Base-by-base conservation (phyloP, 2,888 invertebrate species). In the Drosophila affinis region DNA sequence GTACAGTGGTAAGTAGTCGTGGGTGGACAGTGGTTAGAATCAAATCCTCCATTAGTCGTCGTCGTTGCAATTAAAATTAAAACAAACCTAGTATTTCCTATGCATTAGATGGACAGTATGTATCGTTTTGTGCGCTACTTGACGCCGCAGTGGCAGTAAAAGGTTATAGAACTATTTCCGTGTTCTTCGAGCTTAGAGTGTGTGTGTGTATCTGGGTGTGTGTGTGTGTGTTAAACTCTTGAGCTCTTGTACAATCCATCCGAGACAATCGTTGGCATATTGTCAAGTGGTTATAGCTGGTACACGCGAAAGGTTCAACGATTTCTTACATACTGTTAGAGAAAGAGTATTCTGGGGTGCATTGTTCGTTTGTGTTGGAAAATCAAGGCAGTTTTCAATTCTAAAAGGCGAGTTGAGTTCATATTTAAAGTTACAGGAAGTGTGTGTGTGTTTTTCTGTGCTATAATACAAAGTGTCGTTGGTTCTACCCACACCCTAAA, bases 11-110 rank as follows among this genome's bases (percentile, higher is more conserved):
- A 70, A 71, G 73, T 63, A 74, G 72, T 72, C 69, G 62, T 78
- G 73, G 56, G 39, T 39, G 39, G 62, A 78, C 56, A 70, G 69
- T 62, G 75, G 70, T 75, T 75, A 72, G 71, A 71, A 76, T 87
- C 90, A 92, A 92, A 90, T 92, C 91, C 92, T 92, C 92, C 92
- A 90, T 90, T 92, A 92, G 91, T 91, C 92, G 91, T 91, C 91
- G 91, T 86, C 68, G 75, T 76, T 79, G 65, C 65, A 59, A 69
- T 86, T 81, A 79, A 81, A 84, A 83, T 84, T 82, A 80, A 90
- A 87, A 85, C 77, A 78, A 72, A 71, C 78, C 78, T 83, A 86
- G 77, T 65, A 69, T 80, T 68, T 74, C 75, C 79, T 87, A 83
- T 78, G 69, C 72, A 74, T 68, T 86, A 83, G 55, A 53, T 60